Evolutionary conservation across 1,140 invertebrate genomes (phyloP), one percentile per base, ranked within the genome.

Genomic region (Zeugodacus cucurbitae): DNA sequence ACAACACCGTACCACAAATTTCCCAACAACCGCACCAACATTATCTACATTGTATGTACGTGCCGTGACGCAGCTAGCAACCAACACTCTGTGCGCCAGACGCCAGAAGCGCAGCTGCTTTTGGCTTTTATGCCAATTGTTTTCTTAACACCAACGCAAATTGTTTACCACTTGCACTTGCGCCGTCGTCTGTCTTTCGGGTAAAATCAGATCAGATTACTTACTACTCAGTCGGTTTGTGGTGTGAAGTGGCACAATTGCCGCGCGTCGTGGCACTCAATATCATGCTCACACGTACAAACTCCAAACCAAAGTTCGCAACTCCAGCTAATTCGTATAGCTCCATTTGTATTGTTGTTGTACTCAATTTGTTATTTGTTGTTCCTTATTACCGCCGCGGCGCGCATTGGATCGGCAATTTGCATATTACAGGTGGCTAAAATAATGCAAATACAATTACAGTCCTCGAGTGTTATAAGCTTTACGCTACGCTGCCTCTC

Each of bases 161-260:
- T 82, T 44, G 74, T 82, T 82, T 82, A 82, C 74, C 74, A 82
- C 74, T 82, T 82, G 74, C 41, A 82, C 74, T 82, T 82, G 74
- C 74, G 74, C 74, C 22, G 37, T 37, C n/a, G 22, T 74, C 74
- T 82, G 70, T 78, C 70, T 78, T 78, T 48, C n/a, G 34, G 74
- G 20, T 48, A 48, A 54, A 82, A 82, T 82, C 74, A 82, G 74
- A 82, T 82, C 74, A 82, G 74, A 82, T 82, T 82, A 48, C 74
- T n/a, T n/a, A n/a, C n/a, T n/a, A 14, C 48, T 82, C 74, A 26
- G 41, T 48, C 41, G 44, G 41, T 82, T 54, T 44, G 41, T 82
- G 37, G 20, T 44, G 74, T 48, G 34, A 82, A 82, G 74, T 82
- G 74, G 74, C 74, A 82, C 74, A 82, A 29, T 37, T 6, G 70